phyloP scores from a whole-genome alignment of 1,140 invertebrate genomes.

The honey bee (Apis mellifera) region DNA sequence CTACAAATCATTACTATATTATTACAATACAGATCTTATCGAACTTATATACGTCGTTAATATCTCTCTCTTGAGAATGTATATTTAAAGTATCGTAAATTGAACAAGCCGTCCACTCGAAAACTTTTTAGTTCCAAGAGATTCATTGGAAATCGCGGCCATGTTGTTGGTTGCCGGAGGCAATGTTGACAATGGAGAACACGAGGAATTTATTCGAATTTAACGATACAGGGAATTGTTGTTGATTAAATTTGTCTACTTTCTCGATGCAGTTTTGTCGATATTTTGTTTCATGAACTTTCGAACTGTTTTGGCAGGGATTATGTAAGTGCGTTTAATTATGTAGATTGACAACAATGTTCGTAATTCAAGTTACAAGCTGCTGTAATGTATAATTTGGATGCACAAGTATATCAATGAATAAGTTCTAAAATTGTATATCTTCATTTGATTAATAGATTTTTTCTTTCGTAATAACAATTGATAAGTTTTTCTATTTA shows the following conservation, averaged over 20 bases:
- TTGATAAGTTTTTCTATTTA: too few relatives aligned
- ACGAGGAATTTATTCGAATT: neutral
- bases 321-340: neutral
- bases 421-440: too few relatives aligned
- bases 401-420: neutral
- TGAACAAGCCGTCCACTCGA: neutral
- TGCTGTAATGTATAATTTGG: too few relatives aligned
- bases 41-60: slow-evolving; percentile 31
- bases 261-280: neutral
- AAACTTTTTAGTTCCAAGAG: slow-evolving; percentile 3
- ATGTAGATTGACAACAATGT: neutral
- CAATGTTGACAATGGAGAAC: neutral
- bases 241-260: neutral
- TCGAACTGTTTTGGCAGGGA: neutral
- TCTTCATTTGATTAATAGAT: too few relatives aligned
- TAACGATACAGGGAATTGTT: neutral
- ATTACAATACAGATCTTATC: too few relatives aligned
- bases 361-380: neutral
- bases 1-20: too few relatives aligned
- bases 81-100: slow-evolving; percentile 1
- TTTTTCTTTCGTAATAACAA: too few relatives aligned
- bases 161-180: neutral
- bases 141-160: neutral
- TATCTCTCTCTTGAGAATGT: neutral
- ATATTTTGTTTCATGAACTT: neutral